A percentile compares a stretch with the other conserved stretches of the same genome.
These are phyloP conservation scores for Pararge aegeria DNA, from an alignment of 1,140 invertebrate species.

Conservation along the genomic window DNA sequence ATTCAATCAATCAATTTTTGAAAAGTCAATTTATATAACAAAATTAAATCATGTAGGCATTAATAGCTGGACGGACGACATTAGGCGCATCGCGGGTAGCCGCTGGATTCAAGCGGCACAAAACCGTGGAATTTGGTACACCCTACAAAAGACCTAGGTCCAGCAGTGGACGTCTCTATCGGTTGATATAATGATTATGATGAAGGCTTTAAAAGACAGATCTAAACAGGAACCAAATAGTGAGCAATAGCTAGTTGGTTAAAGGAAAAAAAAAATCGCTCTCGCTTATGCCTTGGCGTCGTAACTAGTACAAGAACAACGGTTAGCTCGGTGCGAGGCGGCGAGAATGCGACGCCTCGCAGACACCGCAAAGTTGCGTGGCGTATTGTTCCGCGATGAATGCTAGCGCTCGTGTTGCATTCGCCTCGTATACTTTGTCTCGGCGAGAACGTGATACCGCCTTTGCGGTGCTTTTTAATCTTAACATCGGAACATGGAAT, in stretches of 20 bases:
- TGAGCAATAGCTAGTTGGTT: too few species aligned
- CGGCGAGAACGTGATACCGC: not conserved
- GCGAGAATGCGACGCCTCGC: not conserved
- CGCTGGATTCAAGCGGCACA: too few species aligned
- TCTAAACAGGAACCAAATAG: not conserved
- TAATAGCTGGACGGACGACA: too few species aligned
- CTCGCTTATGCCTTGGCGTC: not conserved
- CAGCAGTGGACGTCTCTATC: too few species aligned
- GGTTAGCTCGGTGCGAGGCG: not conserved
- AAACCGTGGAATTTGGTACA: too few species aligned
- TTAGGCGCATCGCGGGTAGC: too few species aligned
- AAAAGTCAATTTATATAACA: too few species aligned
- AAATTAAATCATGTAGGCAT: too few species aligned
- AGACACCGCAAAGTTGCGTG: constrained; percentile 1
- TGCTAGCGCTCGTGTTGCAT: not conserved
- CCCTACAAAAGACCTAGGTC: too few species aligned
- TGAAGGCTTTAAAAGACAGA: too few species aligned
- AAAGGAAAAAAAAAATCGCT: not conserved
- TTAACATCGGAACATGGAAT: not conserved
- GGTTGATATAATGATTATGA: too few species aligned
- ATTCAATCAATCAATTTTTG: too few species aligned
- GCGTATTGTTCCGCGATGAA: constrained; percentile 1
- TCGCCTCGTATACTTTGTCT: not conserved
- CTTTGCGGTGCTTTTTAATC: not conserved
- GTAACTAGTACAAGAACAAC: not conserved